Base-by-base conservation (phyloP, 2,113 vertebrate genomes). In the Acrocephalus arundinaceus region DNA sequence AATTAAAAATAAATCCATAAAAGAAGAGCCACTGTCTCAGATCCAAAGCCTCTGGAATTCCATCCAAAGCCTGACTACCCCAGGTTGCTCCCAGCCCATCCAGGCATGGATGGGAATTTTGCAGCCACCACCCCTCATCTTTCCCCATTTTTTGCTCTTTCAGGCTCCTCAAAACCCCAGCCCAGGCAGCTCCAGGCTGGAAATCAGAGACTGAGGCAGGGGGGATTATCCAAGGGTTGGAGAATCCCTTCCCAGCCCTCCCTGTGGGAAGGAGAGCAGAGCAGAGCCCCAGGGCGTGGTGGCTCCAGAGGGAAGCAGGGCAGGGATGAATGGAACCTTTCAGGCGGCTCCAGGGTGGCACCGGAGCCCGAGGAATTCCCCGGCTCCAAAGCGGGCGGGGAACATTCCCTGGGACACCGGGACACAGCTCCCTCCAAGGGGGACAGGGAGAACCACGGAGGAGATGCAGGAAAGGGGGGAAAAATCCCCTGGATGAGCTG, bases 291-390 rank as follows among this genome's bases (percentile, higher is more conserved):
- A 70, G 97, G 97, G 96, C 79, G 98, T 97, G 97, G 97, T 93
- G 96, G 71, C 96, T 96, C 85, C 96, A 31, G 92, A 96, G 96
- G 97, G 97, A 96, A 93, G 91, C 94, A 88, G 95, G 80, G 91
- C 87, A 91, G 94, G 95, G 87, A 96, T 96, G 96, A 98, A 98
- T 98, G 97, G 95, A 96, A 92, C 96, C 97, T 98, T 98, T 98
- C 97, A 98, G 72, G 76, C 91, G 21, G 96, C 96, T 97, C 97
- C 94, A 96, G 96, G 46, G 94, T 67, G 91, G 94, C 96, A 96
- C 95, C 85, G 86, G 72, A 41, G 90, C 78, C 37, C 37, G 93
- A 96, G 97, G 92, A 97, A 96, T 97, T 97, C 96, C 87, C 94
- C 67, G 91, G 95, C 95, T 93, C 92, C 92, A 37, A 48, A 75